phyloP scores from a whole-genome alignment of 1,140 invertebrate species.

The Caerostris extrusa region DNA sequence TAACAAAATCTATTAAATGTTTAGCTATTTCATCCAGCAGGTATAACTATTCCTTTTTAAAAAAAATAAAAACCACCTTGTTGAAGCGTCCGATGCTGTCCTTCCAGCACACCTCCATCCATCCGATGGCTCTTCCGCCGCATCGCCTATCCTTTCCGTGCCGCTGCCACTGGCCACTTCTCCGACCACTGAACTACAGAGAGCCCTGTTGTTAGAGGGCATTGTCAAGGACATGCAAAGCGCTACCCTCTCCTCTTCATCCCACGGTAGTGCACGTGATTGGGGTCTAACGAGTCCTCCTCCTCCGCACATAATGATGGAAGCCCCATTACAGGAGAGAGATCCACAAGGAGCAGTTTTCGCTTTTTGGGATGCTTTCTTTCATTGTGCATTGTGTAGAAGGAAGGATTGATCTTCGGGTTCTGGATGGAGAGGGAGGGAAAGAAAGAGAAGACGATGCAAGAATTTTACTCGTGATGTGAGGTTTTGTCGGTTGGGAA shows the following conservation, averaged over 20 bases:
- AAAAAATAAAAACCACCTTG: too few relatives aligned
- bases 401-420: neutral
- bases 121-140: neutral
- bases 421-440: neutral
- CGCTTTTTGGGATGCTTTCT: neutral
- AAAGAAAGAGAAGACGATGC: neutral
- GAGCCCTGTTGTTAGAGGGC: slow-evolving; percentile 42
- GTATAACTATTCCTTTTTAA: too few relatives aligned
- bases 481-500: too few relatives aligned
- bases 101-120: neutral
- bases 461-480: neutral
- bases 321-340: neutral
- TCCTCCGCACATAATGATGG: slow-evolving; percentile 5
- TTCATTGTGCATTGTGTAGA: neutral
- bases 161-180: slow-evolving; percentile 38
- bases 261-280: slow-evolving; percentile 60
- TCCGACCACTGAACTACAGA: slow-evolving; percentile 56
- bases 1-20: too few relatives aligned
- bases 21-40: too few relatives aligned
- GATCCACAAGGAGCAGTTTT: neutral
- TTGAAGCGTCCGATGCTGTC: neutral
- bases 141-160: neutral
- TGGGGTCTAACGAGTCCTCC: slow-evolving; percentile 39
- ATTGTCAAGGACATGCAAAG: slow-evolving; percentile 73
- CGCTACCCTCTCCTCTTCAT: neutral